phyloP scores from a whole-genome alignment of 2,113 vertebrate species.

The Tinamus guttatus region DNA sequence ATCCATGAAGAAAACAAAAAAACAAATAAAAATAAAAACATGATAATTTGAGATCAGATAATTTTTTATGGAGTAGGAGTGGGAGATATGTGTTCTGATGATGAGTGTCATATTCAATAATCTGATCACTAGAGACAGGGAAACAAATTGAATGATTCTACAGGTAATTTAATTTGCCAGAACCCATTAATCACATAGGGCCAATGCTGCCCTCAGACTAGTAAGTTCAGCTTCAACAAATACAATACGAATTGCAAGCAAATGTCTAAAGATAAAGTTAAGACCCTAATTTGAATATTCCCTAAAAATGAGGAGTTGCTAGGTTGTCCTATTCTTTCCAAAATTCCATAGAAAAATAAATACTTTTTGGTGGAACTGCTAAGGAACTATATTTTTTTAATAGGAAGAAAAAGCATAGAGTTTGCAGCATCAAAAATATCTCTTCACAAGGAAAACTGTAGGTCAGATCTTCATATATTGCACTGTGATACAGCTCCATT shows the following conservation, averaged over 20 bases:
- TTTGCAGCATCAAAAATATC: background rate
- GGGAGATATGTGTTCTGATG: background rate
- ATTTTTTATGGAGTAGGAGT: background rate
- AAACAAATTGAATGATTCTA: conserved; percentile 29
- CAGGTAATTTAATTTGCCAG: conserved; percentile 27
- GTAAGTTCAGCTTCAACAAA: background rate
- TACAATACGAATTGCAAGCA: background rate
- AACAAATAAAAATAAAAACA: background rate
- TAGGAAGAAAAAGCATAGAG: background rate
- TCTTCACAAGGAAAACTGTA: background rate
- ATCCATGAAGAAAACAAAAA: background rate
- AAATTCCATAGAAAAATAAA: background rate
- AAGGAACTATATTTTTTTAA: background rate
- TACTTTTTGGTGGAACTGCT: background rate
- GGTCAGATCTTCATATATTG: background rate
- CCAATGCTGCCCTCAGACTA: background rate
- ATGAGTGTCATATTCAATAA: background rate
- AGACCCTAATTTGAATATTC: background rate
- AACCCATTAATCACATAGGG: conserved; percentile 1
- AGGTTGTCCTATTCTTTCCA: background rate
- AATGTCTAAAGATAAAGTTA: background rate
- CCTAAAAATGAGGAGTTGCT: background rate
- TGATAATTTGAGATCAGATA: background rate
- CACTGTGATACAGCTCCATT: background rate
- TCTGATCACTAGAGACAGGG: background rate